Conservation (phyloP, 2,888 invertebrate species). For the Periphyllus acericola region DNA sequence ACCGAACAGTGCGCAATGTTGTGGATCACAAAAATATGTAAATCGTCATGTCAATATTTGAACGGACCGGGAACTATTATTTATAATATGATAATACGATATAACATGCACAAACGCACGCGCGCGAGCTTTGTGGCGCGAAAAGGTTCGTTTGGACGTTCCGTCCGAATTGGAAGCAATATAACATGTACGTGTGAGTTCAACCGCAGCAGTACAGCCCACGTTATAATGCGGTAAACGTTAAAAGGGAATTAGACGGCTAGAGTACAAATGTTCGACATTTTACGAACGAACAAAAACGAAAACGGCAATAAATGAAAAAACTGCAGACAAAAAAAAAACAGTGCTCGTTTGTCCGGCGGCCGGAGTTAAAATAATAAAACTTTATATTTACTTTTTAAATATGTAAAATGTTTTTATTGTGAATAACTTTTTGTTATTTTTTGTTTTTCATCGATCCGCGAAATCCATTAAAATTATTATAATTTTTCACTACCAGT, state of each 20-base stretch:
- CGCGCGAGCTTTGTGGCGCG: not conserved
- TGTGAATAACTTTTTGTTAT: constrained; percentile 1
- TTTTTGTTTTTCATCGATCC: not conserved
- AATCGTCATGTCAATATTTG: not conserved
- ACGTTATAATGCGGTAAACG: not conserved
- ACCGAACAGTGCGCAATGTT: not conserved
- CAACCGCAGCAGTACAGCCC: no score
- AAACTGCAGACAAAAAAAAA: not conserved
- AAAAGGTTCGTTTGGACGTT: not conserved
- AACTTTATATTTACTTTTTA: constrained; percentile 39
- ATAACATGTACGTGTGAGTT: not conserved
- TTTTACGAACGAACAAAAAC: not conserved
- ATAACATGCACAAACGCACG: no score
- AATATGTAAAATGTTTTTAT: constrained; percentile 15
- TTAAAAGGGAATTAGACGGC: not conserved
- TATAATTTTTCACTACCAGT: not conserved
- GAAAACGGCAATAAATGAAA: not conserved
- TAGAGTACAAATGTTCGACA: not conserved
- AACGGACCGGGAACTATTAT: no score
- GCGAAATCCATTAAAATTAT: constrained; percentile 36
- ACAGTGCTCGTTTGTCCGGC: not conserved
- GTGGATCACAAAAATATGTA: not conserved
- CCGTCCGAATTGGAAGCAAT: not conserved
- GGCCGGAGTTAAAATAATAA: not conserved
- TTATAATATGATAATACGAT: no score